Percentiles rank a stretch among this genome's conserved stretches.
phyloP scores from a whole-genome alignment of 2,797 vertebrate species.

The Hydrophis major region DNA sequence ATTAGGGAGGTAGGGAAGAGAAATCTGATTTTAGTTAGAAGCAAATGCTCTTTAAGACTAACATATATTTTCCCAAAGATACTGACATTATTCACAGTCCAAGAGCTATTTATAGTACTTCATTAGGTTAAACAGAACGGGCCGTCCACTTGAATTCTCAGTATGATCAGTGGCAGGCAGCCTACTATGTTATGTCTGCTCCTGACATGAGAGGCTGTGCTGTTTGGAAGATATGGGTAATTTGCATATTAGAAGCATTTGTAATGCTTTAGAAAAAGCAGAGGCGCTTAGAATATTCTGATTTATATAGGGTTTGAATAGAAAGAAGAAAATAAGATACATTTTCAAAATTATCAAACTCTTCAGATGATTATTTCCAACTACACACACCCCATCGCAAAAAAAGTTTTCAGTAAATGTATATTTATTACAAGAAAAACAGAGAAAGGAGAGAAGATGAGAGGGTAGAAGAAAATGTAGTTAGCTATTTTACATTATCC shows the following conservation, averaged over 20 bases:
- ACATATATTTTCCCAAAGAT: conserved; percentile 51
- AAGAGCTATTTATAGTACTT: conserved; percentile 41
- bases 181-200: neutral
- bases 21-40: conserved; percentile 36
- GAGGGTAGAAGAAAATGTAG: neutral
- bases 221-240: conserved; percentile 8
- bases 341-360: neutral
- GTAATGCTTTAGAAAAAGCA: neutral
- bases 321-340: neutral
- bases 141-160: conserved; percentile 29
- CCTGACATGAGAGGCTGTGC: neutral
- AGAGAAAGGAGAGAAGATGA: too few species aligned
- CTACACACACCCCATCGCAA: fast-evolving
- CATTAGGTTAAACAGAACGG: conserved; percentile 44
- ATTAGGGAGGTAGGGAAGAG: conserved; percentile 9
- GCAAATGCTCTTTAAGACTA: conserved; percentile 54
- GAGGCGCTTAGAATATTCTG: neutral
- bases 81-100: conserved; percentile 35
- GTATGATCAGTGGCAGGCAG: conserved; percentile 29
- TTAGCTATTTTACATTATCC: neutral
- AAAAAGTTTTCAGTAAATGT: neutral
- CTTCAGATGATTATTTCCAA: neutral
- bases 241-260: conserved; percentile 10
- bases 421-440: neutral
- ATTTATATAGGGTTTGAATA: neutral